phyloP scores from a whole-genome alignment of 2,888 invertebrate species.

The Micoletzkya japonica region DNA sequence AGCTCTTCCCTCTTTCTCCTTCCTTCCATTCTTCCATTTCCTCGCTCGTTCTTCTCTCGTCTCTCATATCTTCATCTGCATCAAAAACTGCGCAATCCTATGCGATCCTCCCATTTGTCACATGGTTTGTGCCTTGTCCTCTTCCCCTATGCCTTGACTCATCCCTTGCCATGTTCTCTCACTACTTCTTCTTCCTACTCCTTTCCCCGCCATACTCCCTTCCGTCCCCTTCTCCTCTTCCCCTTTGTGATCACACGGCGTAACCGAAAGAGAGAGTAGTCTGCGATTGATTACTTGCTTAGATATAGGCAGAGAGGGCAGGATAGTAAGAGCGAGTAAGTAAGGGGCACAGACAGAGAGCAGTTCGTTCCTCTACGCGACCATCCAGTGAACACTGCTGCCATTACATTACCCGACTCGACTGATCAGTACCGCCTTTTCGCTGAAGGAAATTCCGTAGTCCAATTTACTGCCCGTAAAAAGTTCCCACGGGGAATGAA shows the following conservation, averaged over 20 bases:
- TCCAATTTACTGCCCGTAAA: no score
- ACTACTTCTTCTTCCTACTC: constrained; percentile 3
- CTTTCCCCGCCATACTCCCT: neutral
- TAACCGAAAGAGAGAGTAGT: no score
- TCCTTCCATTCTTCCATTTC: no score
- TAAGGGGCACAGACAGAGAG: constrained; percentile 3
- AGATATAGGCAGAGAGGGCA: constrained; percentile 1
- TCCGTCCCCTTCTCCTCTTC: neutral
- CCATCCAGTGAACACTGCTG: neutral
- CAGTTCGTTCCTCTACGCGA: constrained; percentile 9
- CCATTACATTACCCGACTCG: no score
- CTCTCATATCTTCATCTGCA: neutral
- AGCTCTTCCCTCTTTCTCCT: constrained; percentile 25
- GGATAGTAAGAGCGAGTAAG: neutral
- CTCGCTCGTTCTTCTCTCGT: neutral
- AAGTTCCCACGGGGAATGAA: no score
- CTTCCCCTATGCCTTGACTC: no score
- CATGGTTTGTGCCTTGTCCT: neutral
- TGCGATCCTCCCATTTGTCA: neutral
- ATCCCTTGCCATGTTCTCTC: neutral
- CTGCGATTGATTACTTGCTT: no score
- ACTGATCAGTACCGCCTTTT: no score
- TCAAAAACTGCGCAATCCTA: neutral
- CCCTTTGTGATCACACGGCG: neutral
- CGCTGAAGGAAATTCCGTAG: no score